Percentiles rank a stretch among this genome's conserved stretches.
Evolutionary conservation across 2,113 vertebrate species (phyloP).

Genomic region (Amia ocellicauda): DNA sequence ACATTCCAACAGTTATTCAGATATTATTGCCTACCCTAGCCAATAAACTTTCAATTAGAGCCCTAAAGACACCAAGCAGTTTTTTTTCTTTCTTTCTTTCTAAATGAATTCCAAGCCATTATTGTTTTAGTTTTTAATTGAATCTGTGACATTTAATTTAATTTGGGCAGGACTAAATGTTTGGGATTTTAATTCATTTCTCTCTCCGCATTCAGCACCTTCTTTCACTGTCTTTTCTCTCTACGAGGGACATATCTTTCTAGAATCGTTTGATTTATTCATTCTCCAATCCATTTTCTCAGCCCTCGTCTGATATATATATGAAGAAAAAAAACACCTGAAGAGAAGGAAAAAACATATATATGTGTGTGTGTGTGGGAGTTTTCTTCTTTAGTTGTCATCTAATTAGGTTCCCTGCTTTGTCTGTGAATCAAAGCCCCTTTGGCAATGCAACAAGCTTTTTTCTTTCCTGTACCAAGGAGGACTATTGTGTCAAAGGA

Average conservation of each 20-base stretch:
- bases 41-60: constrained; percentile 29
- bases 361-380: too few relatives aligned
- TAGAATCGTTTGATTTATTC: not conserved
- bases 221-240: too few relatives aligned
- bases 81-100: constrained; percentile 13
- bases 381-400: not conserved
- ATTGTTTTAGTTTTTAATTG: constrained; percentile 12
- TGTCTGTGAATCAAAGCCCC: not conserved
- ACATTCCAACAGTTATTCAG: constrained; percentile 16
- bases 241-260: not conserved
- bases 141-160: constrained; percentile 20
- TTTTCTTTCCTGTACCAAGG: not conserved
- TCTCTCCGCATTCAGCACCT: not conserved
- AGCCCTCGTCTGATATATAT: not conserved
- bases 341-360: too few relatives aligned
- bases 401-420: not conserved
- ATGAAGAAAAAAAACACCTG: too few relatives aligned
- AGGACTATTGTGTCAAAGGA: too few relatives aligned
- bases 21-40: constrained; percentile 22
- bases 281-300: not conserved
- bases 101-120: constrained; percentile 16
- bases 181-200: not conserved
- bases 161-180: constrained; percentile 2
- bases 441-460: not conserved
- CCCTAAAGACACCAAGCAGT: not conserved